Base-by-base conservation (phyloP, 2,888 invertebrate species). In the Monoplex corrugatus region DNA sequence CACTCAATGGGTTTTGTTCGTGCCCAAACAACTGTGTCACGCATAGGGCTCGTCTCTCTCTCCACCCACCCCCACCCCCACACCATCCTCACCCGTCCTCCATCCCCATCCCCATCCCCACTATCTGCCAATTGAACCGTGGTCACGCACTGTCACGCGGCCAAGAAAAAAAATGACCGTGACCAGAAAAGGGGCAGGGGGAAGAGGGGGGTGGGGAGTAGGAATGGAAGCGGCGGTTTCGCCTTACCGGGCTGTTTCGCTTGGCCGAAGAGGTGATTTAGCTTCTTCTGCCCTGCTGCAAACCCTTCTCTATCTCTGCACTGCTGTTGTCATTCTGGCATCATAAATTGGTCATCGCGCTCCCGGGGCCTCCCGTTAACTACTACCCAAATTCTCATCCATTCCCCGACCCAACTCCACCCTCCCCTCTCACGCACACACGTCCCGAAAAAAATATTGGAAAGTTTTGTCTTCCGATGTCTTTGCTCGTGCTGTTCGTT, bases 211-310 rank as follows among this genome's bases (percentile, higher is more conserved):
- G 63, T 0, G 23, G 63, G 63, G 63, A n/a, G 63, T 0, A 0
- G 50, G 2, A 28, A n/a, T 0, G 16, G 63, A n/a, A 68, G 63
- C 19, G 63, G n/a, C n/a, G n/a, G n/a, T n/a, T n/a, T n/a, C n/a
- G n/a, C n/a, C n/a, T n/a, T n/a, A n/a, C n/a, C n/a, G n/a, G n/a
- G n/a, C n/a, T n/a, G 63, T 68, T 68, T 68, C 63, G 63, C 63
- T 68, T 28, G 63, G 63, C n/a, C 63, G 63, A n/a, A 68, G 63
- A 68, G 63, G 63, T 68, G 63, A 68, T 68, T 68, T 68, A 68
- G n/a, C 63, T 68, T 68, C 23, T 68, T 68, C 63, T 16, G 2
- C 28, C 28, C 10, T 50, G 50, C 10, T 50, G 50, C 50, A 23
- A 68, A 68, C 63, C 63, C 6, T 68, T 68, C n/a, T 68, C 63